Evolutionary conservation across 2,797 vertebrate genomes (phyloP).

Genomic region (Enteromius unitaeniatus): DNA sequence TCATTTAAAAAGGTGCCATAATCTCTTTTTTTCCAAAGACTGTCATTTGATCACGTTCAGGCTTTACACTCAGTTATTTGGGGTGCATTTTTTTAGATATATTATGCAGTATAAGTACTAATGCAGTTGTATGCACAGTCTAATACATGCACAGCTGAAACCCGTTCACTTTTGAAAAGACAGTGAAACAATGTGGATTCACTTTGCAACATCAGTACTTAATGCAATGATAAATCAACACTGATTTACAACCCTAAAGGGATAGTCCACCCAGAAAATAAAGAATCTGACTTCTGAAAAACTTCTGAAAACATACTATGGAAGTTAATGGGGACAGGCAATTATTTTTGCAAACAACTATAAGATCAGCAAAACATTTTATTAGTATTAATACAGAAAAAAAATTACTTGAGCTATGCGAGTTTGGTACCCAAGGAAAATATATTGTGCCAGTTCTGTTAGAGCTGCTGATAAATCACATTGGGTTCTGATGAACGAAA

Average conservation of each 20-base stretch:
- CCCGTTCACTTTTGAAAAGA: neutral
- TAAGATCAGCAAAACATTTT: neutral
- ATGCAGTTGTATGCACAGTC: neutral
- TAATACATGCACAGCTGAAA: neutral
- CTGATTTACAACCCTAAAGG: too few species aligned
- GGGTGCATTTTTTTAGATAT: neutral
- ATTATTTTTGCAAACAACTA: neutral
- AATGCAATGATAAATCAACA: neutral
- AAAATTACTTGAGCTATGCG: neutral
- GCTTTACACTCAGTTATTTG: neutral
- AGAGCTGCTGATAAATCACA: neutral
- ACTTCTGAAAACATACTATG: neutral
- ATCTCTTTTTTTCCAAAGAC: neutral
- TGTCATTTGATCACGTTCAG: neutral
- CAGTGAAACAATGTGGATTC: neutral
- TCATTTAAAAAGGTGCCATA: neutral
- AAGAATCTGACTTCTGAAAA: neutral
- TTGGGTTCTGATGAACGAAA: neutral
- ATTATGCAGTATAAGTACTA: neutral
- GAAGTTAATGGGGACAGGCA: neutral
- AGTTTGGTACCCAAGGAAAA: neutral
- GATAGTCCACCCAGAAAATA: neutral
- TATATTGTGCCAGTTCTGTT: neutral
- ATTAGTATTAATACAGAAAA: neutral
- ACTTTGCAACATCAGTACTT: neutral